Conservation (phyloP, 2,797 vertebrate genomes). For the Antennarius maculatus region DNA sequence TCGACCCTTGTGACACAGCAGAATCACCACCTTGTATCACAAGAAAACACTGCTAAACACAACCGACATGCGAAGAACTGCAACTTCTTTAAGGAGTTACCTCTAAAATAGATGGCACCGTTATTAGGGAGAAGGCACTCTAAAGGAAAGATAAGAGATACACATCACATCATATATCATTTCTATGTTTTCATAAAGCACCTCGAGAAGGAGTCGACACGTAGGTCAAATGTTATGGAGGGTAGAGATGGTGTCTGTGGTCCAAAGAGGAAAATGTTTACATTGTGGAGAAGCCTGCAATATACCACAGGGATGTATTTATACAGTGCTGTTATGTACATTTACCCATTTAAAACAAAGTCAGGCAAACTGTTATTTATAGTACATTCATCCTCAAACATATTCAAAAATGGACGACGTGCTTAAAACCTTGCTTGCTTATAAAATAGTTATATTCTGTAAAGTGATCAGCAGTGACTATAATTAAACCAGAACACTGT, state of each 20-base stretch:
- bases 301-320: constrained; percentile 43
- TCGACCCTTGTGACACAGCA: constrained; percentile 25
- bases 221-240: constrained; percentile 40
- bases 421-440: background rate
- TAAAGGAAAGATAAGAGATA: constrained; percentile 19
- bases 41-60: constrained; percentile 10
- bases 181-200: constrained; percentile 30
- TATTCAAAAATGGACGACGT: background rate
- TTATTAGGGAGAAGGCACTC: background rate
- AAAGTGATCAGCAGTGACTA: background rate
- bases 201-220: constrained; percentile 21
- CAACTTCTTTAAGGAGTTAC: constrained; percentile 4
- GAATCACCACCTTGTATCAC: background rate
- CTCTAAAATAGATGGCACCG: background rate
- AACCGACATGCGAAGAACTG: constrained; percentile 21
- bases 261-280: constrained; percentile 63
- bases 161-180: constrained; percentile 31
- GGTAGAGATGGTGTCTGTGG: constrained; percentile 37
- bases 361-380: constrained; percentile 42
- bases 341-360: constrained; percentile 50
- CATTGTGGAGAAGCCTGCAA: constrained; percentile 42
- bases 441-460: background rate
- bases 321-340: constrained; percentile 31
- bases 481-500: background rate
- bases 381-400: background rate